These are phyloP conservation scores for Cygnus atratus DNA, from an alignment of 2,113 vertebrate species.

Conservation along the genomic window DNA sequence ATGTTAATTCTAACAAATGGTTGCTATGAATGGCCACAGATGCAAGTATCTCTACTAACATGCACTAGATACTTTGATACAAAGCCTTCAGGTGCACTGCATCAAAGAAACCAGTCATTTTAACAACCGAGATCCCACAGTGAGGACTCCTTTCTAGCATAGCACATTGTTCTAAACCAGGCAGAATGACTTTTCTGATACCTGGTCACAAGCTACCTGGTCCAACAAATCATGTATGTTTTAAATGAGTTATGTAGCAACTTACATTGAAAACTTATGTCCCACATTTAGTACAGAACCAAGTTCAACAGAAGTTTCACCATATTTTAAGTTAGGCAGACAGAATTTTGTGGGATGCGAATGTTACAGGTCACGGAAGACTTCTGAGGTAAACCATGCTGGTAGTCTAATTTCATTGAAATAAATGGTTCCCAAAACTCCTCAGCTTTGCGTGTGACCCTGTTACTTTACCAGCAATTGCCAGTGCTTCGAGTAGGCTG, in stretches of 20 bases:
- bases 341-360: not conserved
- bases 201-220: not conserved
- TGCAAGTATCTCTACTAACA: not conserved
- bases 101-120: not conserved
- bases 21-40: not conserved
- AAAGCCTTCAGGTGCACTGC: not conserved
- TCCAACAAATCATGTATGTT: not conserved
- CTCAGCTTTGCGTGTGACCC: not conserved
- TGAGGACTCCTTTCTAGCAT: accelerated
- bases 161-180: not conserved
- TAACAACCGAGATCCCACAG: not conserved
- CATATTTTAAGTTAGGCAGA: not conserved
- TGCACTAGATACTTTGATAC: not conserved
- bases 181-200: not conserved
- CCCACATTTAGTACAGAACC: not conserved
- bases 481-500: not conserved
- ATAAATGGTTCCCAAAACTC: not conserved
- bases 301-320: not conserved
- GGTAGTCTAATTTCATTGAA: not conserved
- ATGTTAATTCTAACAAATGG: not conserved
- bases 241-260: not conserved
- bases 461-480: not conserved
- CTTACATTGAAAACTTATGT: not conserved
- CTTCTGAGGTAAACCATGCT: not conserved
- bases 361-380: not conserved